phyloP scores from a whole-genome alignment of 2,797 vertebrate species.

The Clangula hyemalis region DNA sequence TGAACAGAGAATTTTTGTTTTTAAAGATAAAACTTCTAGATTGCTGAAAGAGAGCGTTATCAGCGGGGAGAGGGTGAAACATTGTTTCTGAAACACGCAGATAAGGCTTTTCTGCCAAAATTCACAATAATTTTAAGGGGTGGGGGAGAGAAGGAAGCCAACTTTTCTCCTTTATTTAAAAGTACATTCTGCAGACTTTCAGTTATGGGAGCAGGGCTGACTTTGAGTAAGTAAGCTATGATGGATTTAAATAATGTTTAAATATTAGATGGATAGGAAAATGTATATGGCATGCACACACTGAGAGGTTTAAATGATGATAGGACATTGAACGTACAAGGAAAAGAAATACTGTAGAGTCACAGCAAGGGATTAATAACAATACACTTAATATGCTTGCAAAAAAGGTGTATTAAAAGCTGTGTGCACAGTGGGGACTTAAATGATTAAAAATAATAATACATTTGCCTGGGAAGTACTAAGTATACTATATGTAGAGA shows the following conservation, averaged over 20 bases:
- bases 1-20: background rate
- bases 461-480: slow-evolving; percentile 56
- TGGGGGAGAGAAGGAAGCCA: background rate
- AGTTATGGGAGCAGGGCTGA: background rate
- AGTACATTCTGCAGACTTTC: slow-evolving; percentile 29
- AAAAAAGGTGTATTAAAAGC: slow-evolving; percentile 42
- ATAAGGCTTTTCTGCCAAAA: background rate
- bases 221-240: slow-evolving; percentile 40
- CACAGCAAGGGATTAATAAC: slow-evolving; percentile 38
- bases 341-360: slow-evolving; percentile 34
- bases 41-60: slow-evolving; percentile 1
- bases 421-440: slow-evolving; percentile 40
- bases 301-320: slow-evolving; percentile 40
- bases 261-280: slow-evolving; percentile 29
- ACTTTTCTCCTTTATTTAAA: slow-evolving; percentile 17
- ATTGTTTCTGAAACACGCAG: background rate
- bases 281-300: slow-evolving; percentile 3
- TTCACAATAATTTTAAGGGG: background rate
- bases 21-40: background rate
- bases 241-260: slow-evolving; percentile 52
- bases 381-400: slow-evolving; percentile 50
- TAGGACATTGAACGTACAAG: slow-evolving; percentile 14
- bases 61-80: background rate
- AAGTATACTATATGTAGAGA: slow-evolving; percentile 26
- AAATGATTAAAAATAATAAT: slow-evolving; percentile 63